Evolutionary conservation across 2,797 vertebrate genomes (phyloP), one percentile per base, ranked within the genome.

Genomic region (Harpagifer antarcticus): DNA sequence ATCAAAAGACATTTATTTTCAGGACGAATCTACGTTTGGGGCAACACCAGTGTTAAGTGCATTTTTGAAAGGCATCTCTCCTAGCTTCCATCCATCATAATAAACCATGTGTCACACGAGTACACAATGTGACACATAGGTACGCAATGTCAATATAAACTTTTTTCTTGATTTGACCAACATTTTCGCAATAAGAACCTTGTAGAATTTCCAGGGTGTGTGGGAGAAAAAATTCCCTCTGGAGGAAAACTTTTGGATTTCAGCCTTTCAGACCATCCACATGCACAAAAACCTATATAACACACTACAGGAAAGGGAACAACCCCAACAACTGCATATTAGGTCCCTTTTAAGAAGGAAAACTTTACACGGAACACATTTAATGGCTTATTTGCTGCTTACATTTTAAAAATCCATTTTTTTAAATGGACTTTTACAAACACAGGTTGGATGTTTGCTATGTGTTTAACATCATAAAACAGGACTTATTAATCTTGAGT

Each of bases 391-490:
- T 20, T 43, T 66, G 40, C 9, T n/a, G 47, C 5, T 33, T 5
- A 33, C 5, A 33, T 45, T 66, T 76, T 53, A 81, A 81, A 73
- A 53, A 33, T 44, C 13, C 33, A 16, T 60, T 20, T n/a, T n/a
- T n/a, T n/a, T n/a, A n/a, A n/a, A n/a, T n/a, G n/a, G 7, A 3
- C n/a, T 66, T 56, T 56, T 54, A 69, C 50, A 78, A 66, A 63
- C 49, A 37, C 44, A 56, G 48, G 44, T 19, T 27, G 58, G 56
- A 42, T 9, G 64, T 43, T 42, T 42, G 13, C 9, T 20, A 0
- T 74, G 62, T 61, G 54, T 64, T 66, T 67, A 42, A 65, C 67
- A 77, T 71, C 13, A 61, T 33, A 60, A 68, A 60, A 16, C 48
- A 63, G 33, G 7, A 9, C 50, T 33, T n/a, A n/a, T 0, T 40